phyloP scores from a whole-genome alignment of 2,888 invertebrate species.

The Gymnosoma rotundatum region DNA sequence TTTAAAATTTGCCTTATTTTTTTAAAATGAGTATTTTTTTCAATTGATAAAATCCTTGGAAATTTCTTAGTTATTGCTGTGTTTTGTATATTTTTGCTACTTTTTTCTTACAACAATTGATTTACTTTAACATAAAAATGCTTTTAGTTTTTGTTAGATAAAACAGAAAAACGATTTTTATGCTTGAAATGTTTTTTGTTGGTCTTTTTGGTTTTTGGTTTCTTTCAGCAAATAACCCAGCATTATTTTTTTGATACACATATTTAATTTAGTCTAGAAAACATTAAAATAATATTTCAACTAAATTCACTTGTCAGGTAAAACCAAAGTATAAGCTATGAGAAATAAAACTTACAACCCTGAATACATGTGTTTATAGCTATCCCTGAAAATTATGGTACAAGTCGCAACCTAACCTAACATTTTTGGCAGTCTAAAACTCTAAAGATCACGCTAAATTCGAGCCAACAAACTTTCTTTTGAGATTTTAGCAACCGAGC shows the following conservation, averaged over 20 bases:
- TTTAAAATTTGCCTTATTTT: constrained; percentile 58
- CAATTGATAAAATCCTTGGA: constrained; percentile 11
- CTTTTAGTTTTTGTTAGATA: constrained; percentile 38
- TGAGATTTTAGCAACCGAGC: too few species aligned
- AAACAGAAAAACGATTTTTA: constrained; percentile 33
- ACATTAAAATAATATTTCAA: too few species aligned
- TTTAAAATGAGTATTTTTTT: not conserved
- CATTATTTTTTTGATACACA: constrained; percentile 2
- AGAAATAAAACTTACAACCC: too few species aligned
- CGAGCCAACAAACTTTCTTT: too few species aligned
- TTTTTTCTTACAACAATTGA: constrained; percentile 33
- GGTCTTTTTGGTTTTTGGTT: constrained; percentile 32
- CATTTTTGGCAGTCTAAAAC: too few species aligned
- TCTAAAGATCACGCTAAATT: too few species aligned
- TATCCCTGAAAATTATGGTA: too few species aligned
- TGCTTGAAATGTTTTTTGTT: constrained; percentile 55
- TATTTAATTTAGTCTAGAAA: too few species aligned
- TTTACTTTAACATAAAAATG: constrained; percentile 44
- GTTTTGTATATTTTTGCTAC: constrained; percentile 13
- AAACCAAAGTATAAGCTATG: too few species aligned
- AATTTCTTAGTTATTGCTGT: constrained; percentile 34
- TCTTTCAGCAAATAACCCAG: constrained; percentile 30
- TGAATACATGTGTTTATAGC: too few species aligned
- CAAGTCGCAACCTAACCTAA: too few species aligned
- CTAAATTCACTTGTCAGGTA: too few species aligned